Evolutionary conservation across 2,888 invertebrate species (phyloP).

Genomic region (Schizotus pectinicornis): DNA sequence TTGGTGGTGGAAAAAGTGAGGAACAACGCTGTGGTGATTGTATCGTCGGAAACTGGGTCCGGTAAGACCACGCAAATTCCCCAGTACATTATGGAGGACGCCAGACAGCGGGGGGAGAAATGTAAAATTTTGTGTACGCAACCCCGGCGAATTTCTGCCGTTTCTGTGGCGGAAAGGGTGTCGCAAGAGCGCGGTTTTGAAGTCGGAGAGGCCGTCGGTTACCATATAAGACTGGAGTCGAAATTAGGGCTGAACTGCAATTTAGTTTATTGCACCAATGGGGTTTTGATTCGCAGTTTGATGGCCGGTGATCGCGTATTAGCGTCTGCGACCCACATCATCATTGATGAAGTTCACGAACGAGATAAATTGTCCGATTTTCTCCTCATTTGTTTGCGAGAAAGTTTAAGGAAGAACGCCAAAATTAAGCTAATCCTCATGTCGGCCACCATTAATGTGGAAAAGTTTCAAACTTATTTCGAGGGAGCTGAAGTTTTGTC

Average conservation of each 20-base stretch:
- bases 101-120: conserved; percentile 63
- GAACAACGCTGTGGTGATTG: conserved; percentile 73
- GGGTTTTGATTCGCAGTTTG: conserved; percentile 84
- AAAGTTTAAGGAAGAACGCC: conserved; percentile 72
- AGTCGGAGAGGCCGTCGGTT: conserved; percentile 64
- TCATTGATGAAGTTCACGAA: conserved; percentile 96
- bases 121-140: conserved; percentile 93
- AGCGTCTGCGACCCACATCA: conserved; percentile 78
- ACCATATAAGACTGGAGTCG: conserved; percentile 89
- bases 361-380: conserved; percentile 93
- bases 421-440: conserved; percentile 86
- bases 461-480: conserved; percentile 85
- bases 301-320: conserved; percentile 79
- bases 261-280: conserved; percentile 91
- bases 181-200: conserved; percentile 66
- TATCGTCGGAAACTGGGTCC: conserved; percentile 87
- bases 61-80: conserved; percentile 97
- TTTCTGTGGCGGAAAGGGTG: conserved; percentile 88
- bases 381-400: conserved; percentile 82
- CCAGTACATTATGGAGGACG: conserved; percentile 87
- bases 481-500: conserved; percentile 76
- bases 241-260: conserved; percentile 80
- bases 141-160: conserved; percentile 89
- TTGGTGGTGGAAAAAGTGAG: conserved; percentile 71
- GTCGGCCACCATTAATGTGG: conserved; percentile 92